Conservation (phyloP, 2,888 invertebrate genomes). For the Oligia strigilis region DNA sequence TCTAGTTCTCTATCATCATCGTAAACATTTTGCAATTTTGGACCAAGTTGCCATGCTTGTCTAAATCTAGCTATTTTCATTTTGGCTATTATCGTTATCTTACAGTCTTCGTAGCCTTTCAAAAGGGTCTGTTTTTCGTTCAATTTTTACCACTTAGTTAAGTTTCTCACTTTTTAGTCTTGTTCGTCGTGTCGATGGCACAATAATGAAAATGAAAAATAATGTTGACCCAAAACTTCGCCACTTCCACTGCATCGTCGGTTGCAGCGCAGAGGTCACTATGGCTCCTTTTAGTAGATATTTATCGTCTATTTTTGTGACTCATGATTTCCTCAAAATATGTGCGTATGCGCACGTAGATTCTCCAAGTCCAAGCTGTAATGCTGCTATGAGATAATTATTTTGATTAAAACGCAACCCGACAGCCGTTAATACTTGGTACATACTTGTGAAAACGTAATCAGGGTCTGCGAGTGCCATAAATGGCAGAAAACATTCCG, state of each 20-base stretch:
- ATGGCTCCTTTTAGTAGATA: neutral
- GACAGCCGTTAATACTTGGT: slow-evolving; percentile 59
- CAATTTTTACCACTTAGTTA: neutral
- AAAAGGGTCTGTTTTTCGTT: neutral
- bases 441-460: slow-evolving; percentile 67
- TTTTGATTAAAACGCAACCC: slow-evolving; percentile 55
- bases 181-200: neutral
- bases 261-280: neutral
- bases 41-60: neutral
- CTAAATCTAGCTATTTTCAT: neutral
- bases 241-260: neutral
- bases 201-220: neutral
- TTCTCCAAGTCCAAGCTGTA: neutral
- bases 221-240: neutral
- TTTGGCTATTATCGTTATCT: neutral
- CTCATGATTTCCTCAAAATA: neutral
- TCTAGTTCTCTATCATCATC: no score
- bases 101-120: neutral
- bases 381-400: slow-evolving; percentile 25
- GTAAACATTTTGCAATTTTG: neutral
- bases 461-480: slow-evolving; percentile 79
- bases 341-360: neutral
- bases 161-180: neutral
- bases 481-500: slow-evolving; percentile 73
- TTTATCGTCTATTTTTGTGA: neutral